Conservation (phyloP, 2,113 vertebrate species). For the Himantopus leucocephalus region DNA sequence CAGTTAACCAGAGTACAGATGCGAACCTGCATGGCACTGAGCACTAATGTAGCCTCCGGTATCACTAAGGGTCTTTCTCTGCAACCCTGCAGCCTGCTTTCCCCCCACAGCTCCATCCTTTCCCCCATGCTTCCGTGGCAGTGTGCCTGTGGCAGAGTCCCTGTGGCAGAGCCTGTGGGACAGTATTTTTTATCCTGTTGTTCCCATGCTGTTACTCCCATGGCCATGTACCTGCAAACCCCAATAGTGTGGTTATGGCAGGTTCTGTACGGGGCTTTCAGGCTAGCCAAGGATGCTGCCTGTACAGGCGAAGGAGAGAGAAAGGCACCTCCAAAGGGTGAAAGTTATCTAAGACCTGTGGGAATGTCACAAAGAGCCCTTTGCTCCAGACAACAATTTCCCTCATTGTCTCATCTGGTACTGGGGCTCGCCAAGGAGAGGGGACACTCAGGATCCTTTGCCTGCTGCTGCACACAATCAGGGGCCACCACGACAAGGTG, state of each 20-base stretch:
- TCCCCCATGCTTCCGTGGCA: accelerated
- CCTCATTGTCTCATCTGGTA: too few species aligned
- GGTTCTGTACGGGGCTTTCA: not conserved
- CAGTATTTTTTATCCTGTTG: not conserved
- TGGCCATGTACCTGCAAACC: not conserved
- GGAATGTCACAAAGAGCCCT: not conserved
- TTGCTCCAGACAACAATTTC: not conserved
- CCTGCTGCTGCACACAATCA: not conserved
- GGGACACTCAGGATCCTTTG: not conserved
- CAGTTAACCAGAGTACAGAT: not conserved
- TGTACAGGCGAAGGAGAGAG: not conserved
- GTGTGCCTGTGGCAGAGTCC: too few species aligned
- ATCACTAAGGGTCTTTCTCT: not conserved
- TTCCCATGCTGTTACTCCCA: not conserved
- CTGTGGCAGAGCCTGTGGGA: not conserved
- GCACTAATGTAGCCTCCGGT: not conserved
- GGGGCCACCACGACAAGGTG: not conserved
- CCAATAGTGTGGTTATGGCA: not conserved
- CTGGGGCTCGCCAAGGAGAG: not conserved
- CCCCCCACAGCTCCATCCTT: not conserved
- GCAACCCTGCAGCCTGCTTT: not conserved
- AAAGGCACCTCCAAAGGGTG: not conserved
- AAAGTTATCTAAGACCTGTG: not conserved
- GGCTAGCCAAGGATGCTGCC: not conserved
- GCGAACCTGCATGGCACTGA: not conserved